These are phyloP conservation scores for Benitochromis conjunctus DNA, from an alignment of 2,113 vertebrate species.

Conservation along the genomic window DNA sequence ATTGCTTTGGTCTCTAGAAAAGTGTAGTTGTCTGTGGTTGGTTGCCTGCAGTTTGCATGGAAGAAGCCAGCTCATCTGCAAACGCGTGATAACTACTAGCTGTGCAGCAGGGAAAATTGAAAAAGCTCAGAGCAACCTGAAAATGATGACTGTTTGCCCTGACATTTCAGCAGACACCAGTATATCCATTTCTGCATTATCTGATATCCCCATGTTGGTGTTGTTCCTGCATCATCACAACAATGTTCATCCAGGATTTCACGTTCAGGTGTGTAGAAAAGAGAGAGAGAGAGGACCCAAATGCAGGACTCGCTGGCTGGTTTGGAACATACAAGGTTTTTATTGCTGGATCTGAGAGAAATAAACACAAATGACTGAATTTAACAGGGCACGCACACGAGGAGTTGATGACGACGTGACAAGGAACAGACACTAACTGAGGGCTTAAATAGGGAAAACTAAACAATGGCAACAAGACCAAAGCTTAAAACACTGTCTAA, in stretches of 20 bases:
- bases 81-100: neutral
- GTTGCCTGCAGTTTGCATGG: neutral
- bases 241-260: neutral
- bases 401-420: fast-evolving
- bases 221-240: neutral
- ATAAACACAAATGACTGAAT: fast-evolving
- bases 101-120: neutral
- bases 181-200: neutral
- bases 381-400: fast-evolving
- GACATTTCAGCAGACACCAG: neutral
- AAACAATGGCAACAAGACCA: neutral
- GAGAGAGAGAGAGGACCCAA: neutral
- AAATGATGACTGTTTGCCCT: neutral
- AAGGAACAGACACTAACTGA: neutral
- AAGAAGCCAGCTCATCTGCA: neutral
- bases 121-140: neutral
- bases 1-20: neutral
- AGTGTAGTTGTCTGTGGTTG: neutral
- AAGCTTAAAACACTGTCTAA: neutral
- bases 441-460: neutral
- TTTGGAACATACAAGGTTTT: neutral
- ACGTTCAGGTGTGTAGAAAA: neutral
- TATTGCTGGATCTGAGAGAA: neutral
- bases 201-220: neutral
- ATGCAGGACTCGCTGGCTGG: neutral